Percentiles rank a stretch among this genome's conserved stretches.
phyloP scores from a whole-genome alignment of 2,888 invertebrate species.

The Orthosia cruda region DNA sequence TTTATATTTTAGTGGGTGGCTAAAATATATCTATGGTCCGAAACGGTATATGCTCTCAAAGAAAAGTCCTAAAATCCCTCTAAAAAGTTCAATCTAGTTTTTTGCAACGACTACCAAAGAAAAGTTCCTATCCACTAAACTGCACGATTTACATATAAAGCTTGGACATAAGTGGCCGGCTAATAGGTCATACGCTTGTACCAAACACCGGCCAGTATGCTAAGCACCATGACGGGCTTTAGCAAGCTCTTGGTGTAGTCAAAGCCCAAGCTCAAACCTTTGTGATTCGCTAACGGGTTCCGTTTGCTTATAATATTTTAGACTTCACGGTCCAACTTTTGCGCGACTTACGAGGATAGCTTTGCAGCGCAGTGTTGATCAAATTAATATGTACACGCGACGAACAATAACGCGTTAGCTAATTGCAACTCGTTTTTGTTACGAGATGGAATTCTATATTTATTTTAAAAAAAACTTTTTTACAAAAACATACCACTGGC shows the following conservation, averaged over 20 bases:
- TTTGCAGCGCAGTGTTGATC: slow-evolving; percentile 66
- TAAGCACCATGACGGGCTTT: slow-evolving; percentile 64
- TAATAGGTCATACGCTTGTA: slow-evolving; percentile 53
- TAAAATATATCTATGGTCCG: too few relatives aligned
- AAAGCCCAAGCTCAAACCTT: slow-evolving; percentile 74
- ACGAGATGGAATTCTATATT: slow-evolving; percentile 5
- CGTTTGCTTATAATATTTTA: slow-evolving; percentile 73
- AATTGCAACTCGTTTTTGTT: slow-evolving; percentile 24
- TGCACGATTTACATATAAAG: slow-evolving; percentile 20
- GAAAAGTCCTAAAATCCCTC: neutral
- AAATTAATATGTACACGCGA: slow-evolving; percentile 63
- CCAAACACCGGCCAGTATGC: slow-evolving; percentile 53
- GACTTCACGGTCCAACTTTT: slow-evolving; percentile 66
- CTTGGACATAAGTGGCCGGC: slow-evolving; percentile 25
- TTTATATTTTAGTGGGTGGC: too few relatives aligned
- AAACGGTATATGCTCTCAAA: neutral
- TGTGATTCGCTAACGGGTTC: slow-evolving; percentile 68
- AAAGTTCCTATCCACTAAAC: slow-evolving; percentile 13
- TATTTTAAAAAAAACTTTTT: too few relatives aligned
- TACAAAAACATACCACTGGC: too few relatives aligned
- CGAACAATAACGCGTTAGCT: slow-evolving; percentile 17
- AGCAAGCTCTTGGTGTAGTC: slow-evolving; percentile 60
- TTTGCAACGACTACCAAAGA: neutral
- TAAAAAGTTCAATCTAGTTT: neutral
- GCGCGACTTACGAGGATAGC: slow-evolving; percentile 48